Evolutionary conservation across 2,888 invertebrate genomes (phyloP).

Genomic region (Eubasilissa splendida): DNA sequence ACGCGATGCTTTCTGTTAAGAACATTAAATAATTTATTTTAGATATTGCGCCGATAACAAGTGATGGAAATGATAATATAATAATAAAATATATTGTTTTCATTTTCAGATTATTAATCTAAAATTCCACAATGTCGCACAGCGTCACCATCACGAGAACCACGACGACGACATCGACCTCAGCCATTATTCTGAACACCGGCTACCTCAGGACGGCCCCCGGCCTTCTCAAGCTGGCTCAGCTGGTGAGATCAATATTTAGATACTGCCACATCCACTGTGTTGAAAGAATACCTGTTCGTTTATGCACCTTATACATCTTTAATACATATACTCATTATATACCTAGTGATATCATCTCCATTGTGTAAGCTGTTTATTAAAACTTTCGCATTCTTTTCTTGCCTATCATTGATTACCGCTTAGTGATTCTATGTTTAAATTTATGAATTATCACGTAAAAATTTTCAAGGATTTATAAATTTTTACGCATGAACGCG

Average conservation of each 20-base stretch:
- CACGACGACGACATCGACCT: conserved; percentile 84
- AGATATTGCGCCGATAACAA: too few relatives aligned
- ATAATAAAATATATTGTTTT: neutral
- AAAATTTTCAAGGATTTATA: too few relatives aligned
- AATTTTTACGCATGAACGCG: too few relatives aligned
- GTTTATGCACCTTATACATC: too few relatives aligned
- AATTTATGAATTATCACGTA: neutral
- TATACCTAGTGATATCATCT: conserved; percentile 4
- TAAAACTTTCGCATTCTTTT: neutral
- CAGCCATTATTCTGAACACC: conserved; percentile 84
- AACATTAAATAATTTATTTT: too few relatives aligned
- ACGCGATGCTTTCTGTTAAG: too few relatives aligned
- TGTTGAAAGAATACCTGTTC: too few relatives aligned
- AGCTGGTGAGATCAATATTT: conserved; percentile 76
- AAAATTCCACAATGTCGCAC: conserved; percentile 80
- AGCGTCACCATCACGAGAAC: conserved; percentile 89
- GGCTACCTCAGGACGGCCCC: conserved; percentile 85
- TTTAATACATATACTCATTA: too few relatives aligned
- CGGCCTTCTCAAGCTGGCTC: conserved; percentile 85
- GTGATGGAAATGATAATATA: neutral
- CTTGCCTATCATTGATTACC: neutral
- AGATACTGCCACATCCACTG: neutral
- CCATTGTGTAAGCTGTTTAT: conserved; percentile 12
- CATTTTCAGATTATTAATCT: conserved; percentile 25
- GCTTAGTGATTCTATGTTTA: neutral